Evolutionary conservation across 2,888 invertebrate genomes (phyloP).

Genomic region (Habrosyne pyritoides): DNA sequence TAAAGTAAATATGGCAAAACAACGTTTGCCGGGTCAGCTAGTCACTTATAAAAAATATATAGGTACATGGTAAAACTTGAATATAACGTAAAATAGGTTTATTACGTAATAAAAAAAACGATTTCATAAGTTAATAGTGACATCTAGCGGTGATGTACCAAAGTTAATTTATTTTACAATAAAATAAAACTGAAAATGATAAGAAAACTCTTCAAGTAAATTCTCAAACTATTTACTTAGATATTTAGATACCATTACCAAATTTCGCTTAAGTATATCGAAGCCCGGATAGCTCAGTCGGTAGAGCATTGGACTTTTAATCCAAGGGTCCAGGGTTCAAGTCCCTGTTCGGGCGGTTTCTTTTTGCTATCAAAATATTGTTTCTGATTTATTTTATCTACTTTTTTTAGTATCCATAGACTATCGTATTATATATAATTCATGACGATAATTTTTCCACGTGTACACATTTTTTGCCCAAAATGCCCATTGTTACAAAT

Average conservation of each 20-base stretch:
- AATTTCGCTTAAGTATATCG: not conserved
- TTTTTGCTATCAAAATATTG: conserved; percentile 29
- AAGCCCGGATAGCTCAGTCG: conserved; percentile 84
- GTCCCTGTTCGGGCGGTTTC: conserved; percentile 81
- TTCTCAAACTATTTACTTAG: not conserved
- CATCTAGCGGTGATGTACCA: not conserved
- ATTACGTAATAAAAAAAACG: too few species aligned
- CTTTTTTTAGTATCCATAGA: not conserved
- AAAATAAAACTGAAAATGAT: not conserved
- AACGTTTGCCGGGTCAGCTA: too few species aligned
- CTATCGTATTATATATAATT: too few species aligned
- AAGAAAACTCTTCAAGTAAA: not conserved
- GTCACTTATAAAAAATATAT: too few species aligned
- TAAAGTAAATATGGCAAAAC: too few species aligned
- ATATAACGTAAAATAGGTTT: too few species aligned
- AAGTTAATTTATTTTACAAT: not conserved
- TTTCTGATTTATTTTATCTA: not conserved
- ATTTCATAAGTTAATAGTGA: too few species aligned
- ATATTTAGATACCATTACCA: not conserved
- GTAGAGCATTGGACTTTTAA: conserved; percentile 84
- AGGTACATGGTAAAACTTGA: too few species aligned
- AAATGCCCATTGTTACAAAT: too few species aligned
- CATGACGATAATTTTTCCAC: too few species aligned
- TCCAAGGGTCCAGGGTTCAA: conserved; percentile 85
- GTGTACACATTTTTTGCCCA: too few species aligned